Evolutionary conservation across 2,113 vertebrate species (phyloP), one percentile per base, ranked within the genome.

Genomic region (Leptosomus discolor): DNA sequence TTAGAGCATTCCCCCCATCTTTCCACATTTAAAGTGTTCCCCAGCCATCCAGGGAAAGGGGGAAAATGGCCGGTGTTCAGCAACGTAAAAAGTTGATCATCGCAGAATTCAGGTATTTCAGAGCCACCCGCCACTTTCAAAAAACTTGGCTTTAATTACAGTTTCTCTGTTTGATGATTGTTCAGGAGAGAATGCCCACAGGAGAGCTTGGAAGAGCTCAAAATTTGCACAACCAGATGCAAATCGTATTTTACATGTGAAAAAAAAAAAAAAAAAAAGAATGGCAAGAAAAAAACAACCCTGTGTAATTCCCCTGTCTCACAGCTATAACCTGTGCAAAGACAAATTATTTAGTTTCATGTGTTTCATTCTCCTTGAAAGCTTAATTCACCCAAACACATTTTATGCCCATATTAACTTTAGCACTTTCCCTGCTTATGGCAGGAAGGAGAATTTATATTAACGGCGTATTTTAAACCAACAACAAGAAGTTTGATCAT

Each of bases 91-190:
- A 83, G 78, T 18, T 63, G 58, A 85, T 96, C 78, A 32, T 22
- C 2, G 7, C 82, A 88, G 83, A 77, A 92, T 70, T 93, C 92
- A 86, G 71, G 83, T 80, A 92, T 96, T 91, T 80, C 96, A 36
- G 83, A 93, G 83, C 85, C 85, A 90, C 82, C 90, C 90, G 90
- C 75, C 41, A 74, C 90, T 83, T 85, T 58, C 36, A 48, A 74
- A 86, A 91, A 93, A 70, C 85, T 90, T 88, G 79, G 54, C 65
- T 92, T 90, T 93, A 94, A 92, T 90, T 85, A 69, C 53, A 88
- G 8, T 56, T 79, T 93, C 75, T 96, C 37, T 0, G 1, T 79
- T 84, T 94, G 92, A 94, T 77, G 87, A 51, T 48, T 90, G 57
- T 68, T 96, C 88, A 76, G 45, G 61, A 95, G n/a, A 68, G 56